phyloP scores from a whole-genome alignment of 64 coral and sea anemone genomes.

The Actinia equina region DNA sequence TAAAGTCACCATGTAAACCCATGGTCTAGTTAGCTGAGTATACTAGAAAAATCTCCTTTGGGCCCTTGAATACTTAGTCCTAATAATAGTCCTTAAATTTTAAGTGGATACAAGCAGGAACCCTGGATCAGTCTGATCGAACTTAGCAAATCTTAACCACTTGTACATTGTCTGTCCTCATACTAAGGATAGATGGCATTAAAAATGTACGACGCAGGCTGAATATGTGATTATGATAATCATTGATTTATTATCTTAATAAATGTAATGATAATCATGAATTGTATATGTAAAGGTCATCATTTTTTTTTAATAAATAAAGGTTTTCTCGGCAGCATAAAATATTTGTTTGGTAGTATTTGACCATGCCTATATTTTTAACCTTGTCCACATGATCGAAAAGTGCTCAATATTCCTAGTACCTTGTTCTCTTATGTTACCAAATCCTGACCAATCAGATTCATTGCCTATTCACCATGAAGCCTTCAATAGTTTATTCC shows the following conservation, averaged over 20 bases:
- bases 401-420: conserved; percentile 23
- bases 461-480: neutral
- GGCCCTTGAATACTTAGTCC: no score
- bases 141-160: neutral
- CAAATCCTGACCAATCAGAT: neutral
- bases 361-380: neutral
- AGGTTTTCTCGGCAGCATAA: neutral
- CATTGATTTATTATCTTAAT: neutral
- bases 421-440: conserved; percentile 27
- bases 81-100: no score
- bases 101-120: no score
- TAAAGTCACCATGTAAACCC: no score
- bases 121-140: no score
- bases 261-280: neutral
- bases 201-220: neutral
- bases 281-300: neutral
- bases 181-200: neutral
- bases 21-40: no score
- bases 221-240: neutral
- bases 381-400: conserved; percentile 8
- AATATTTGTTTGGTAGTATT: neutral
- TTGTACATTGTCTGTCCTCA: neutral
- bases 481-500: neutral
- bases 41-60: no score
- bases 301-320: neutral